These are phyloP conservation scores for Pristiophorus japonicus DNA, from an alignment of 2,113 vertebrate genomes.

Conservation along the genomic window DNA sequence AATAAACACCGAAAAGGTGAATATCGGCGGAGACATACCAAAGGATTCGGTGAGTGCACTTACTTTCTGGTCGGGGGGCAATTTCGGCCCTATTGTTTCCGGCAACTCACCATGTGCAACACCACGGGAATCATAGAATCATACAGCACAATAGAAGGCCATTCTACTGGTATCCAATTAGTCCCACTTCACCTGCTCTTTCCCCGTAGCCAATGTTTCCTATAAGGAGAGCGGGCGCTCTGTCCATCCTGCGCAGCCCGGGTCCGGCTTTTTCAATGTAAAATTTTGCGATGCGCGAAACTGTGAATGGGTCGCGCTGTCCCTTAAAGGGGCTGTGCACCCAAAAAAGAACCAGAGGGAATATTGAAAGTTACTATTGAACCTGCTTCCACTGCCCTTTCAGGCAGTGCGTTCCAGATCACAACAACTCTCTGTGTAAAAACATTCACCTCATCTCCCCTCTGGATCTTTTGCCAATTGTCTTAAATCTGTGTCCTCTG, in stretches of 20 bases:
- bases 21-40: too few species aligned
- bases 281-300: too few species aligned
- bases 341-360: too few species aligned
- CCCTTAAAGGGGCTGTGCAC: too few species aligned
- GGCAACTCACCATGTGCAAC: not conserved
- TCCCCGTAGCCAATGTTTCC: not conserved
- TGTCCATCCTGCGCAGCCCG: too few species aligned
- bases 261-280: too few species aligned
- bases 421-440: not conserved
- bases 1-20: too few species aligned
- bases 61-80: too few species aligned
- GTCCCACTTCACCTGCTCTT: not conserved
- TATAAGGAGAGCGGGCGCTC: too few species aligned
- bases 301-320: too few species aligned
- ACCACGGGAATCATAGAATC: not conserved
- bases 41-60: too few species aligned
- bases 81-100: too few species aligned
- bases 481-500: not conserved
- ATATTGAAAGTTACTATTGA: not conserved
- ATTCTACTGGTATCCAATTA: not conserved
- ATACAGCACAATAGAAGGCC: not conserved
- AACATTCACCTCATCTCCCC: not conserved
- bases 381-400: not conserved
- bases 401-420: not conserved
- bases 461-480: not conserved